A percentile compares a stretch with the other conserved stretches of the same genome.
Conservation (phyloP, 2,797 vertebrate species). For the Perdix hodgsoniae region DNA sequence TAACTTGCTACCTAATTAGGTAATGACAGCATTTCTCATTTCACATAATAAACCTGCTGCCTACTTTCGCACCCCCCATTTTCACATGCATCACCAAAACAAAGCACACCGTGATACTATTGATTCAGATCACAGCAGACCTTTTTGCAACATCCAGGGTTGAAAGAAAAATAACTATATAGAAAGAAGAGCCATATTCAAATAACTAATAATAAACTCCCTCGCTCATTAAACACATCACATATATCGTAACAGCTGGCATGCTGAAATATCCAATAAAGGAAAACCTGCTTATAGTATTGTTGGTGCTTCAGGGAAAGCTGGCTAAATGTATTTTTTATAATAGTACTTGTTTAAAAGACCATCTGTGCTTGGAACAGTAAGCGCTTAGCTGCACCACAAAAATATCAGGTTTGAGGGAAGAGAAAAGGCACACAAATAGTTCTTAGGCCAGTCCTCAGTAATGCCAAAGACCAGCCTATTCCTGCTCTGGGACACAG, state of each 20-base stretch:
- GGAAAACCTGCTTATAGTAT: constrained; percentile 23
- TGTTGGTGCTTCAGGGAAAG: constrained; percentile 12
- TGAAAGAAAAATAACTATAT: constrained; percentile 85
- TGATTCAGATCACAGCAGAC: constrained; percentile 56
- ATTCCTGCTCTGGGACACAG: neutral
- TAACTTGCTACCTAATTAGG: constrained; percentile 30
- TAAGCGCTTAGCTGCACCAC: neutral
- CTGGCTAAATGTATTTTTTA: neutral
- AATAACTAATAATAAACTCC: constrained; percentile 81
- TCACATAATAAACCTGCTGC: neutral
- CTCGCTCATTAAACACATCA: constrained; percentile 79
- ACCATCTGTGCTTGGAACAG: neutral
- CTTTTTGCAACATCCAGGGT: constrained; percentile 70
- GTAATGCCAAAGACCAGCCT: neutral
- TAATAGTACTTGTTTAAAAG: neutral
- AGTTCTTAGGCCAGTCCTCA: neutral
- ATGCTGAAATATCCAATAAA: constrained; percentile 48
- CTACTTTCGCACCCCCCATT: neutral
- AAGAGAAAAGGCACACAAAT: neutral
- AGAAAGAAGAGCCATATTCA: constrained; percentile 77
- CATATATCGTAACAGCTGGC: constrained; percentile 71
- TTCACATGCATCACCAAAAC: neutral
- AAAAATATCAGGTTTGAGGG: neutral
- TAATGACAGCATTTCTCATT: neutral
- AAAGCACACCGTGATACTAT: constrained; percentile 3